These are phyloP conservation scores for Pungitius pungitius DNA, from an alignment of 2,113 vertebrate species.

Conservation along the genomic window DNA sequence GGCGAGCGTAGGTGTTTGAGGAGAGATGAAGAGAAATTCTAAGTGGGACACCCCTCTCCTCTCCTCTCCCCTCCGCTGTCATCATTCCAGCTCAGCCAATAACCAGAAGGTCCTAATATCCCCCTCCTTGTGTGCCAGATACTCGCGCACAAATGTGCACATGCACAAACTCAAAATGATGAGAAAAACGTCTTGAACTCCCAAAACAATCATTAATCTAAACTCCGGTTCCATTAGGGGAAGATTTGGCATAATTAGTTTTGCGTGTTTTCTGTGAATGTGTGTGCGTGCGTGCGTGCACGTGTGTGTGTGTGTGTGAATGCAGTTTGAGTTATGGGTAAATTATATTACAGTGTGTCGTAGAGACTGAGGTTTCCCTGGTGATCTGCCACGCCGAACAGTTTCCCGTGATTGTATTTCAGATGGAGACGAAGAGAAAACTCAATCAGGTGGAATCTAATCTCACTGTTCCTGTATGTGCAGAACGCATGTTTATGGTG, in stretches of 20 bases:
- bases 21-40: constrained; percentile 50
- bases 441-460: constrained; percentile 72
- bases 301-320: constrained; percentile 33
- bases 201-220: constrained; percentile 79
- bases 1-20: constrained; percentile 52
- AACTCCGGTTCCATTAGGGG: constrained; percentile 75
- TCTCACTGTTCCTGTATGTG: constrained; percentile 48
- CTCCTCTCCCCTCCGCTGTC: constrained; percentile 29
- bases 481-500: constrained; percentile 23
- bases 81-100: constrained; percentile 66
- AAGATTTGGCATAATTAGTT: constrained; percentile 78
- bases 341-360: constrained; percentile 77
- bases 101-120: constrained; percentile 73
- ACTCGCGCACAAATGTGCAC: constrained; percentile 34
- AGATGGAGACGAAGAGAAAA: constrained; percentile 69
- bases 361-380: constrained; percentile 70
- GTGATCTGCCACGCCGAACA: constrained; percentile 76
- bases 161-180: constrained; percentile 66
- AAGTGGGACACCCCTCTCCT: constrained; percentile 65
- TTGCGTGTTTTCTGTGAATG: constrained; percentile 39
- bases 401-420: constrained; percentile 78
- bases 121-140: constrained; percentile 58
- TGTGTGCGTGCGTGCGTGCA: constrained; percentile 7
- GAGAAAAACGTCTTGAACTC: constrained; percentile 79
- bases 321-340: constrained; percentile 57